These are phyloP conservation scores for Chaenogobius annularis DNA, from an alignment of 2,113 vertebrate genomes.

Conservation along the genomic window DNA sequence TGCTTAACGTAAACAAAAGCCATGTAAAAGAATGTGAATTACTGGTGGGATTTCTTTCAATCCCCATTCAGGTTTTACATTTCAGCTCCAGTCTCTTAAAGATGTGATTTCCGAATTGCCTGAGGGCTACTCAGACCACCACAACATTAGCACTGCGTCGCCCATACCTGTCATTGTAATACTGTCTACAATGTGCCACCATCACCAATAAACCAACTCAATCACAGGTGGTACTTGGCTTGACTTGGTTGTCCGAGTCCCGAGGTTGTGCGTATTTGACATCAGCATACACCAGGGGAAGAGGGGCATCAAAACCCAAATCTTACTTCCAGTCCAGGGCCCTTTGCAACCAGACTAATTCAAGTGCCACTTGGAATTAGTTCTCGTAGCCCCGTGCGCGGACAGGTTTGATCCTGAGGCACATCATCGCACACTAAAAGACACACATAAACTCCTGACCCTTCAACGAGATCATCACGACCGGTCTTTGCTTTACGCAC, in stretches of 20 bases:
- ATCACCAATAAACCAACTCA: slow-evolving; percentile 53
- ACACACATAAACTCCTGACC: slow-evolving; percentile 31
- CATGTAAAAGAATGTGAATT: slow-evolving; percentile 82
- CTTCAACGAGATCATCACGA: slow-evolving; percentile 46
- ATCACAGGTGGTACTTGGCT: slow-evolving; percentile 57
- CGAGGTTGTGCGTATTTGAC: slow-evolving; percentile 26
- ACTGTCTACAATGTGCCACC: slow-evolving; percentile 44
- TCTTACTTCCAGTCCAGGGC: slow-evolving; percentile 88
- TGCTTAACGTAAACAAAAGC: slow-evolving; percentile 83
- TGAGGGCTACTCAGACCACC: slow-evolving; percentile 59
- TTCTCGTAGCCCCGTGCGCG: slow-evolving; percentile 80
- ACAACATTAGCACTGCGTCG: slow-evolving; percentile 14
- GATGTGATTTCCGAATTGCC: slow-evolving; percentile 74
- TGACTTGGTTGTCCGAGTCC: slow-evolving; percentile 60
- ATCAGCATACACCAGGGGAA: slow-evolving; percentile 42
- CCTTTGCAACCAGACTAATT: slow-evolving; percentile 85
- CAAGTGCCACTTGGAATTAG: slow-evolving; percentile 88
- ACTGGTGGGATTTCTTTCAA: slow-evolving; percentile 59
- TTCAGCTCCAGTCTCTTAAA: slow-evolving; percentile 67
- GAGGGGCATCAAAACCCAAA: slow-evolving; percentile 79
- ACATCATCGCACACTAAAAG: slow-evolving; percentile 22
- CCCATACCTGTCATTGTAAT: slow-evolving; percentile 54
- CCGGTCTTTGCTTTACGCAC: slow-evolving; percentile 29
- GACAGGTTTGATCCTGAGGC: slow-evolving; percentile 79
- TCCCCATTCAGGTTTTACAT: slow-evolving; percentile 77